These are phyloP conservation scores for Mus spretus DNA, from an alignment of 2,797 vertebrate genomes.

Conservation along the genomic window DNA sequence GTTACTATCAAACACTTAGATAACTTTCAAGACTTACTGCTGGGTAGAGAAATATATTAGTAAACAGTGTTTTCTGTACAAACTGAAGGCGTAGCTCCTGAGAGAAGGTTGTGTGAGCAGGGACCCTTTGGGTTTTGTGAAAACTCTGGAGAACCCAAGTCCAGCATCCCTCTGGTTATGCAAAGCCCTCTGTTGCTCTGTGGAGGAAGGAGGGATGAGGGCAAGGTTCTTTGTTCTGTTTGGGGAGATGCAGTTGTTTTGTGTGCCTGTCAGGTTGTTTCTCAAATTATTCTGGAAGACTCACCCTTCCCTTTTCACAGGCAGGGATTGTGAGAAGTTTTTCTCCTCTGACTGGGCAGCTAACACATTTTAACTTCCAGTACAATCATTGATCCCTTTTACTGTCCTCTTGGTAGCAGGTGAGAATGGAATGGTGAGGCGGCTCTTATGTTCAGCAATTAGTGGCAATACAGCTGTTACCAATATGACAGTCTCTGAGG, in stretches of 20 bases:
- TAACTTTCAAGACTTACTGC: neutral
- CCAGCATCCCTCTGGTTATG: neutral
- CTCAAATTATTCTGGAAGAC: neutral
- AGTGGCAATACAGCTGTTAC: fast-evolving
- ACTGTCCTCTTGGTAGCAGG: neutral
- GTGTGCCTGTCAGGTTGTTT: neutral
- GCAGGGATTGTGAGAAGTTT: neutral
- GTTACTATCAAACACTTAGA: neutral
- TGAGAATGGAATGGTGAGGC: neutral
- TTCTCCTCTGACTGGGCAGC: neutral
- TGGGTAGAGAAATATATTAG: neutral
- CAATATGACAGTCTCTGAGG: neutral
- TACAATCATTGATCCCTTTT: neutral
- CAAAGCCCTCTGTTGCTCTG: neutral
- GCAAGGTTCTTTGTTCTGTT: neutral
- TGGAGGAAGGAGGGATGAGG: neutral
- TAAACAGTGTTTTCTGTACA: neutral
- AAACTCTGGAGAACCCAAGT: fast-evolving
- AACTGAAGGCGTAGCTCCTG: fast-evolving
- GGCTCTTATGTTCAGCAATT: neutral
- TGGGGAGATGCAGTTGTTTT: neutral
- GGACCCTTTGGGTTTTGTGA: too few species aligned
- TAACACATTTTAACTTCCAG: neutral
- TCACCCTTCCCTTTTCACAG: neutral
- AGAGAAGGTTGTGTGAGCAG: neutral